Percentiles rank a stretch among this genome's conserved stretches.
Evolutionary conservation across 2,888 invertebrate genomes (phyloP).

Genomic region (Palloptera scutellata): DNA sequence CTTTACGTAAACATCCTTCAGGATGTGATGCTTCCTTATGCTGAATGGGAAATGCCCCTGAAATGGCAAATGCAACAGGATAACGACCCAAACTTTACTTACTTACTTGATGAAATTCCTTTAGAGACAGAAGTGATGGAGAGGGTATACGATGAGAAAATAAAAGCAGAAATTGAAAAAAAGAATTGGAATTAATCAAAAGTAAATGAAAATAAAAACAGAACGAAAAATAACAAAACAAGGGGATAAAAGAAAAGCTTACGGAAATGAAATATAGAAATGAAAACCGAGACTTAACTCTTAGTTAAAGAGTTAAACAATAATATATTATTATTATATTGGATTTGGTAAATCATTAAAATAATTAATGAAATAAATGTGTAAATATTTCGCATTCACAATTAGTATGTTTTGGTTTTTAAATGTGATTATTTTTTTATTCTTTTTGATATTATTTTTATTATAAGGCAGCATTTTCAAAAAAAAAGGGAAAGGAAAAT

Average conservation of each 20-base stretch:
- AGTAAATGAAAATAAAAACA: constrained; percentile 20
- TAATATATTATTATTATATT: neutral
- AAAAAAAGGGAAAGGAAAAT: neutral
- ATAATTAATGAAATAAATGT: too few species aligned
- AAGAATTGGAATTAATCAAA: constrained; percentile 25
- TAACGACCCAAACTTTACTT: too few species aligned
- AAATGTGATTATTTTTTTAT: neutral
- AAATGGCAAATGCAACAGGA: too few species aligned
- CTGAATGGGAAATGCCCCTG: too few species aligned
- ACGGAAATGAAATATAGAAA: too few species aligned
- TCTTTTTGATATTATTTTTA: neutral
- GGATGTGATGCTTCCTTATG: too few species aligned
- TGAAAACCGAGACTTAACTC: too few species aligned
- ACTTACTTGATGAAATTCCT: too few species aligned
- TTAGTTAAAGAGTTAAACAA: too few species aligned
- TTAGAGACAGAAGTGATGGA: neutral
- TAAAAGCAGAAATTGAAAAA: constrained; percentile 11
- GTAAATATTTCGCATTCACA: neutral
- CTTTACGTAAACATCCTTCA: too few species aligned
- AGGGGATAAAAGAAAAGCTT: constrained; percentile 14
- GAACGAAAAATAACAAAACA: constrained; percentile 15
- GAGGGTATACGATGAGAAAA: neutral
- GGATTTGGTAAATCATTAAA: too few species aligned
- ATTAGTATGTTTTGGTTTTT: neutral
- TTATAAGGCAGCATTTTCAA: constrained; percentile 4